Evolutionary conservation across 2,113 vertebrate species (phyloP).

Genomic region (Plotosus lineatus): DNA sequence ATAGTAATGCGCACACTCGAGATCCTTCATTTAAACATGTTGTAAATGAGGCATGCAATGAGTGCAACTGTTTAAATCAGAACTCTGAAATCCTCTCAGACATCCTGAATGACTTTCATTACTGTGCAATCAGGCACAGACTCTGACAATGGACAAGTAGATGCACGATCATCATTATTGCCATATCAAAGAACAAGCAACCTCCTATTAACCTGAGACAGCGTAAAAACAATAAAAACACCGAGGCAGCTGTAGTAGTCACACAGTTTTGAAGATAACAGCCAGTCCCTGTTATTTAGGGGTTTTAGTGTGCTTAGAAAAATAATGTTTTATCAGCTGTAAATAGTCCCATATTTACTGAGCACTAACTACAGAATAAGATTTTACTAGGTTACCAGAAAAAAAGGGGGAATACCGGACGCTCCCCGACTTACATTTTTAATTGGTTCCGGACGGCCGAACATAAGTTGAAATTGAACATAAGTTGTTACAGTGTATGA

Average conservation of each 20-base stretch:
- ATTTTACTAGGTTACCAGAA: no score
- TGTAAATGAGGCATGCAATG: slow-evolving; percentile 10
- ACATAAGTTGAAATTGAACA: no score
- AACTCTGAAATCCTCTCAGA: slow-evolving; percentile 9
- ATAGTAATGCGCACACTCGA: background rate
- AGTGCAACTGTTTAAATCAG: slow-evolving; percentile 17
- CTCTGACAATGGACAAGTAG: slow-evolving; percentile 8
- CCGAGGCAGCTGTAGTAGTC: background rate
- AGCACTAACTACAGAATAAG: no score
- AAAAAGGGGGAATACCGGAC: no score
- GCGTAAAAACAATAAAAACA: background rate
- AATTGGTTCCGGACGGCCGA: no score
- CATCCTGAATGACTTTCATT: slow-evolving; percentile 22
- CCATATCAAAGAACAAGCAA: slow-evolving; percentile 15
- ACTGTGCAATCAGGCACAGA: slow-evolving; percentile 18
- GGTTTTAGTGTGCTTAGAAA: slow-evolving; percentile 1
- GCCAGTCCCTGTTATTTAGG: background rate
- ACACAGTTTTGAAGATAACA: background rate
- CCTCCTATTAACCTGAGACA: background rate
- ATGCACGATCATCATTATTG: slow-evolving; percentile 29
- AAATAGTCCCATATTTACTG: slow-evolving; percentile 42
- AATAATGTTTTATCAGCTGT: slow-evolving; percentile 21
- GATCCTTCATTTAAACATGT: background rate
- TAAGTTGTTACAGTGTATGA: no score
- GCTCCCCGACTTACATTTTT: no score